These are phyloP conservation scores for Myotis findleyi DNA, from an alignment of 2,797 vertebrate species.

Conservation along the genomic window DNA sequence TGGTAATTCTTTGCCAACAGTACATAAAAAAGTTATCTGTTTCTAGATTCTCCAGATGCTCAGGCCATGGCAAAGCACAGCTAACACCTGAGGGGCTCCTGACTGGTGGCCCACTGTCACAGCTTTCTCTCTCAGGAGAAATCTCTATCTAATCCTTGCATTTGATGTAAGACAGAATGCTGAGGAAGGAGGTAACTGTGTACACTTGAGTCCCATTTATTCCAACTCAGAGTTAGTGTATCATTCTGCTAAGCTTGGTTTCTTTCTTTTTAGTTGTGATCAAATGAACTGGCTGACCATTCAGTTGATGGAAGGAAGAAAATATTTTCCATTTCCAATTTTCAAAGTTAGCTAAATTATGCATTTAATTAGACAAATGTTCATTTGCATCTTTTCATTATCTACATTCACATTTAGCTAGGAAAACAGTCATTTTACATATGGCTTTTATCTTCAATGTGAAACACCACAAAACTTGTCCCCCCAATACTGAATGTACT, in stretches of 20 bases:
- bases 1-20: not conserved
- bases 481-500: not conserved
- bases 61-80: not conserved
- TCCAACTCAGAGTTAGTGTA: not conserved
- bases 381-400: constrained; percentile 8
- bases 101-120: not conserved
- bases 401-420: not conserved
- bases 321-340: not conserved
- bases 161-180: not conserved
- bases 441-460: not conserved
- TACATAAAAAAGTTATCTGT: not conserved
- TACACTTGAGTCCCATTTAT: not conserved
- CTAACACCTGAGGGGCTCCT: not conserved
- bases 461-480: not conserved
- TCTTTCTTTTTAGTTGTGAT: not conserved
- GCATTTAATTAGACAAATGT: not conserved
- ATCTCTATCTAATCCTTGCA: not conserved
- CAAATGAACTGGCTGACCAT: not conserved
- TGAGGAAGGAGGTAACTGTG: not conserved
- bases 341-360: not conserved
- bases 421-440: not conserved
- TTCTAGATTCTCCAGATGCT: constrained; percentile 7
- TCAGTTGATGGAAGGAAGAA: not conserved
- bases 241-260: not conserved
- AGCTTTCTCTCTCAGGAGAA: not conserved